A percentile compares a stretch with the other conserved stretches of the same genome.
Conservation (phyloP, 1,140 invertebrate species). For the Ruditapes philippinarum region DNA sequence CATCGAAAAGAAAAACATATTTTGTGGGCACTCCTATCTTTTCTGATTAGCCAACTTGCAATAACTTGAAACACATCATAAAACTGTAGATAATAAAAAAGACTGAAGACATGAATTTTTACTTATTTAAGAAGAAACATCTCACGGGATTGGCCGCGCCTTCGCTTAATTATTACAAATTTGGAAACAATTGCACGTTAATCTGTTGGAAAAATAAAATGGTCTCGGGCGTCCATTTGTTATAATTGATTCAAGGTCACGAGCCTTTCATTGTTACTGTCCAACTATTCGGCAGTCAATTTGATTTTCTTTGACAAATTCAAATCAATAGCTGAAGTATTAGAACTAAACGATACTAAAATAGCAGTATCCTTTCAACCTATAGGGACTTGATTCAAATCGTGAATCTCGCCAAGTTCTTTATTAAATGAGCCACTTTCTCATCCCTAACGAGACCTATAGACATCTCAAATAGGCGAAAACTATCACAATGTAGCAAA, state of each 20-base stretch:
- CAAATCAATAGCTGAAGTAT: constrained; percentile 6
- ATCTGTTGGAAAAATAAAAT: no score
- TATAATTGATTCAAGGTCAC: background rate
- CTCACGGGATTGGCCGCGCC: no score
- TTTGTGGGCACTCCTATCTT: no score
- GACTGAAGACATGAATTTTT: no score
- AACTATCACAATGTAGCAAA: constrained; percentile 15
- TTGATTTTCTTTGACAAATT: constrained; percentile 7
- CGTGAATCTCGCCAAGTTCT: constrained; percentile 4
- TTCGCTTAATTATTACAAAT: no score
- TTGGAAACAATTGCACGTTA: no score
- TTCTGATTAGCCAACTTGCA: no score
- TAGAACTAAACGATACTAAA: constrained; percentile 1
- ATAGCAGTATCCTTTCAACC: background rate
- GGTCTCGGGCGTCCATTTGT: background rate
- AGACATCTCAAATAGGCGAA: background rate
- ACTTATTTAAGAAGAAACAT: no score
- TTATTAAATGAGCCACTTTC: constrained; percentile 14
- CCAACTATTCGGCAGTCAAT: constrained; percentile 18
- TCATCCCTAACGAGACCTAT: constrained; percentile 17
- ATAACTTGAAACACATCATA: no score
- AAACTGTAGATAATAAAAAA: no score
- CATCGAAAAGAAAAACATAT: no score
- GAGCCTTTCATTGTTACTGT: background rate
- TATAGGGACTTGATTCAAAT: constrained; percentile 4